Evolutionary conservation across 2,888 invertebrate species (phyloP).

Genomic region (Zaprionus obscuricornis): DNA sequence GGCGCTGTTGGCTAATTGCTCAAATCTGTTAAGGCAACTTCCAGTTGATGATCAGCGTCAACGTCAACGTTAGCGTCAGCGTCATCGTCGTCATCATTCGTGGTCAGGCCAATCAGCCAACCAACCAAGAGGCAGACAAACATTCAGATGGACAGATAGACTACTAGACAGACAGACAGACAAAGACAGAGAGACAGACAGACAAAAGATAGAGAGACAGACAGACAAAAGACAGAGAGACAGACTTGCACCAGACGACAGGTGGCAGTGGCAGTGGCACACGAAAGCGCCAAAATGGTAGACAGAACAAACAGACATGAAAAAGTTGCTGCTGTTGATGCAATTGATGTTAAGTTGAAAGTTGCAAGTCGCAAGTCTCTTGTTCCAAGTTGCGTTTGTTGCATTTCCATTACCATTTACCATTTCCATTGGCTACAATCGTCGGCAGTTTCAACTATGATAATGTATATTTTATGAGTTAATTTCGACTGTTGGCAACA

Average conservation of each 20-base stretch:
- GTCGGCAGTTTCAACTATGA: slow-evolving; percentile 60
- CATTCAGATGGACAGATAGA: slow-evolving; percentile 1
- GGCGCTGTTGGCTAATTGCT: slow-evolving; percentile 64
- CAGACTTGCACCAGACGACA: slow-evolving; percentile 53
- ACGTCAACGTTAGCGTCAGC: too few relatives aligned
- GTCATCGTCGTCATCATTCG: slow-evolving; percentile 5
- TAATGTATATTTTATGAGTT: slow-evolving; percentile 79
- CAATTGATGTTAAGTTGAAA: slow-evolving; percentile 3
- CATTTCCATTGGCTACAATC: slow-evolving; percentile 32
- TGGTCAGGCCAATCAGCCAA: slow-evolving; percentile 63
- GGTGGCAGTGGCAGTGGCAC: slow-evolving; percentile 76
- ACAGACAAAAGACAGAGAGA: neutral
- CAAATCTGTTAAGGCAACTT: slow-evolving; percentile 74
- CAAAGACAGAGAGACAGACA: neutral
- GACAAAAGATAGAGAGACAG: neutral
- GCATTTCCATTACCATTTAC: too few relatives aligned
- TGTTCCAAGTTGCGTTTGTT: slow-evolving; percentile 16
- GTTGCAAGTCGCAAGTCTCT: slow-evolving; percentile 14
- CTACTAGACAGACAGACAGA: slow-evolving; percentile 1
- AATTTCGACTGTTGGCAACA: slow-evolving; percentile 53
- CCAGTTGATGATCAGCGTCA: slow-evolving; percentile 52
- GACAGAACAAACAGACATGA: slow-evolving; percentile 60
- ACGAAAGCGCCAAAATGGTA: slow-evolving; percentile 76
- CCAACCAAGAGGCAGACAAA: slow-evolving; percentile 20
- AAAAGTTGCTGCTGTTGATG: neutral